Evolutionary conservation across 2,113 vertebrate species (phyloP).

Genomic region (Bubo bubo): DNA sequence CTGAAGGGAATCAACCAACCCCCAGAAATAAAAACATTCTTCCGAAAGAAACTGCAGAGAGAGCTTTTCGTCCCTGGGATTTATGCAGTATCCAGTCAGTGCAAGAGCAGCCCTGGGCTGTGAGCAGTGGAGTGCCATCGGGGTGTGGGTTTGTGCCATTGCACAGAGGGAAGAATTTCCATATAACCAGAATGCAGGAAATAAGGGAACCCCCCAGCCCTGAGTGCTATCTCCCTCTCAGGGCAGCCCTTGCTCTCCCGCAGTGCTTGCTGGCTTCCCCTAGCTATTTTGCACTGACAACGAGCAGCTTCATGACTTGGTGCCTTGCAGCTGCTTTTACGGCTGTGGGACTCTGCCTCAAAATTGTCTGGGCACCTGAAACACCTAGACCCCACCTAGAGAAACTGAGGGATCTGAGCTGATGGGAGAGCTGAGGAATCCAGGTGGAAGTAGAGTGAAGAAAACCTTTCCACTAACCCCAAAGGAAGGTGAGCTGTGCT

Average conservation of each 20-base stretch:
- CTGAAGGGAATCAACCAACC: background rate
- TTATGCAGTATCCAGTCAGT: background rate
- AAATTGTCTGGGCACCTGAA: background rate
- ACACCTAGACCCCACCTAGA: background rate
- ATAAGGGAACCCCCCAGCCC: background rate
- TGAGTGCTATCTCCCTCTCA: background rate
- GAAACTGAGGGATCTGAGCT: rapidly evolving
- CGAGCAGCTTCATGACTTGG: background rate
- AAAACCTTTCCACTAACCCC: background rate
- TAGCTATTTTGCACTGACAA: background rate
- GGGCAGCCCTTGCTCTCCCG: background rate
- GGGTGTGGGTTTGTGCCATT: background rate
- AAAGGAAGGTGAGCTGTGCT: background rate
- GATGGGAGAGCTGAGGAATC: background rate
- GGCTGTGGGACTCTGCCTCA: background rate
- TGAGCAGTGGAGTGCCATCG: background rate
- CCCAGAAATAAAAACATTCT: background rate
- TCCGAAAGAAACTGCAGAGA: background rate
- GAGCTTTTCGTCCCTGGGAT: background rate
- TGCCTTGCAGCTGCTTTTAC: background rate
- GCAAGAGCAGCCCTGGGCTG: background rate
- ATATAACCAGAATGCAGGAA: rapidly evolving
- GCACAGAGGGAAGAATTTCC: background rate
- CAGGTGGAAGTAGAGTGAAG: background rate
- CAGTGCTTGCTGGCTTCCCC: background rate